A percentile compares a stretch with the other conserved stretches of the same genome.
Evolutionary conservation across 2,113 vertebrate species (phyloP).

Genomic region (Hippocampus barbouri): DNA sequence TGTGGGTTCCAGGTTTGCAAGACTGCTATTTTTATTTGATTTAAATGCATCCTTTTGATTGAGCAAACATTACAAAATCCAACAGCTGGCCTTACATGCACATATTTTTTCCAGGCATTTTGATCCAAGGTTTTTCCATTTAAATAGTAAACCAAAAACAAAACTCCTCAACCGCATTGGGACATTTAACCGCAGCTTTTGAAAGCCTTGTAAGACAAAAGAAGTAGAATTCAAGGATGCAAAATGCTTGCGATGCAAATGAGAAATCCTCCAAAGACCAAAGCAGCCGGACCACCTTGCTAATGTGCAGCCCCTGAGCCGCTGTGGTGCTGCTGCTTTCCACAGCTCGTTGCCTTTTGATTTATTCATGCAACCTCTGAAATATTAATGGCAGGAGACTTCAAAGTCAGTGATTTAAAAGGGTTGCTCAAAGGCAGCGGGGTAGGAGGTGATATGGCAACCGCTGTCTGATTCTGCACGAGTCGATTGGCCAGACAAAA

Average conservation of each 20-base stretch:
- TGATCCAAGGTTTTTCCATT: not conserved
- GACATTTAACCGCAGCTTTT: not conserved
- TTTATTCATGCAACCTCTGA: slow-evolving; percentile 10
- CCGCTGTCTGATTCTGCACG: not conserved
- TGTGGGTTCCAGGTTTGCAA: too few species aligned
- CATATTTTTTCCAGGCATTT: not conserved
- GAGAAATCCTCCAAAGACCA: slow-evolving; percentile 1
- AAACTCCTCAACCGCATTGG: not conserved
- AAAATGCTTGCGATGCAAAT: slow-evolving; percentile 2
- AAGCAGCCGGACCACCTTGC: not conserved
- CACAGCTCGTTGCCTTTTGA: slow-evolving; percentile 3
- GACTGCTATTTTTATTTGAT: too few species aligned
- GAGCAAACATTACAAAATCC: not conserved
- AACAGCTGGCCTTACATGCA: not conserved
- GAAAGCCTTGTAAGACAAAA: not conserved
- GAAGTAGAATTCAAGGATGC: not conserved
- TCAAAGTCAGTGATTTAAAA: slow-evolving; percentile 9
- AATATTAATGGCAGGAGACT: slow-evolving; percentile 7
- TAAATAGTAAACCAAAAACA: not conserved
- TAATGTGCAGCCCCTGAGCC: slow-evolving; percentile 6
- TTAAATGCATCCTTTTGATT: not conserved
- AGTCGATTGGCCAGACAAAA: not conserved
- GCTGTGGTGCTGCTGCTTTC: not conserved
- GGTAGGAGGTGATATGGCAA: not conserved
- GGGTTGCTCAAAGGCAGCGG: slow-evolving; percentile 1